Evolutionary conservation across 53 echinoderm and acorn worm species (phyloP).

Genomic region (Temnopleurus reevesii): DNA sequence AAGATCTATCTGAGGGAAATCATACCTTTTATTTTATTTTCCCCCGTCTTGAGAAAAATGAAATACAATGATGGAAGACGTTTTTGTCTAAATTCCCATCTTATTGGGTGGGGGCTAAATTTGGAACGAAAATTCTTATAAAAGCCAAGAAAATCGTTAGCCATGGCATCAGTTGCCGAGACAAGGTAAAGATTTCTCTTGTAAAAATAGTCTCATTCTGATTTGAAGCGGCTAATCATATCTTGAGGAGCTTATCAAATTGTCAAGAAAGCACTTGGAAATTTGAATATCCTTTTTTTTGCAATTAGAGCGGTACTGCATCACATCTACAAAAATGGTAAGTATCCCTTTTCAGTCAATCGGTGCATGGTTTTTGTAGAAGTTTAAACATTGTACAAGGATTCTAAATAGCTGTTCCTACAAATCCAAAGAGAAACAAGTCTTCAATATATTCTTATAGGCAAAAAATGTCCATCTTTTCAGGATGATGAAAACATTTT

Average conservation of each 20-base stretch:
- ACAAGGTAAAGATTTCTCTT: neutral
- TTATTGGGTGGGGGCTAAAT: neutral
- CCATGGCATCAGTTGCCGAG: neutral
- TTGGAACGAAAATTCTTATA: neutral
- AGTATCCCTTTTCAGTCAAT: neutral
- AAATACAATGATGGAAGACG: neutral
- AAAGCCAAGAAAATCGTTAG: neutral
- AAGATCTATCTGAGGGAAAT: neutral
- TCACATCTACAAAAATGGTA: neutral
- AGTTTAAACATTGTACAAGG: too few relatives aligned
- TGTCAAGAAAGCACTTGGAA: neutral
- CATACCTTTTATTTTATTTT: too few relatives aligned
- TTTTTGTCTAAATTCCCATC: neutral
- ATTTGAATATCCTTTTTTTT: neutral
- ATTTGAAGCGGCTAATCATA: neutral
- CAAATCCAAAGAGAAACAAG: too few relatives aligned
- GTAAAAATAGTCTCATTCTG: neutral
- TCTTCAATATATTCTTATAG: too few relatives aligned
- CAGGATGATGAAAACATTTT: too few relatives aligned
- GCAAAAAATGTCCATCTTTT: too few relatives aligned
- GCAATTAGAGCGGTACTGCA: neutral
- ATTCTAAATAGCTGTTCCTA: too few relatives aligned
- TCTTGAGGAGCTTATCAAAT: neutral
- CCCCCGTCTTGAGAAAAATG: neutral
- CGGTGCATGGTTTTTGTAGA: too few relatives aligned